Base-by-base conservation (phyloP, 2,113 vertebrate species). In the Genyomyrus donnyi region DNA sequence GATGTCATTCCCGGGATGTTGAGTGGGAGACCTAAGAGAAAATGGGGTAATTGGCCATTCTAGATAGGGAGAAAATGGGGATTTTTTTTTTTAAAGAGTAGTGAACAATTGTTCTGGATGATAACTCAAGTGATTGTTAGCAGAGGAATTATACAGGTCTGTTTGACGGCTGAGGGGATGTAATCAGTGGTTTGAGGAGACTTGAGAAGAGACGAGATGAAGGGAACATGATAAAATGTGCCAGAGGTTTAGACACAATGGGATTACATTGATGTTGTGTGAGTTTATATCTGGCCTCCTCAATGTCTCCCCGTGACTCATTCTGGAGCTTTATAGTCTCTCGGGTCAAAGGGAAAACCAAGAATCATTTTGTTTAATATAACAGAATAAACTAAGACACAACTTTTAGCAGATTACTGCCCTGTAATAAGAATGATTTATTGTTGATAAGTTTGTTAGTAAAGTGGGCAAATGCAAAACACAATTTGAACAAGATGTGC, bases 141-240 rank as follows among this genome's bases (percentile, higher is more conserved):
- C 53, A 88, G 87, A 62, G 56, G 35, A 62, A 45, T 53, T 87
- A 53, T 66, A 45, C 53, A 24, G 87, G 53, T 45, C 52, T 88
- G 19, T 88, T 62, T 58, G 31, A 88, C 52, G 24, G 87, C 87
- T 66, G 56, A 45, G 87, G 50, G 42, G 56, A 88, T 88, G 53
- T 62, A 58, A 88, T 66, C 52, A 62, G 87, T 27, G 49, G 85
- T 52, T 52, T 52, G 27, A 27, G 7, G 49, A 53, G 46, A 50
- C n/a, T 35, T 50, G 85, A 53, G 85, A 53, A 52, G 27, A n/a
- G 24, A 87, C n/a, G 7, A 50, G 85, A 87, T 53, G 49, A 31
- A 86, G 42, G 74, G 31, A 19, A 19, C 74, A 86, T 86, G 84
- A 86, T 49, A 50, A 27, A 49, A 86, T 21, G 84, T 15, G n/a